Conservation (phyloP, 2,888 invertebrate species). For the Barypeithes pellucidus region DNA sequence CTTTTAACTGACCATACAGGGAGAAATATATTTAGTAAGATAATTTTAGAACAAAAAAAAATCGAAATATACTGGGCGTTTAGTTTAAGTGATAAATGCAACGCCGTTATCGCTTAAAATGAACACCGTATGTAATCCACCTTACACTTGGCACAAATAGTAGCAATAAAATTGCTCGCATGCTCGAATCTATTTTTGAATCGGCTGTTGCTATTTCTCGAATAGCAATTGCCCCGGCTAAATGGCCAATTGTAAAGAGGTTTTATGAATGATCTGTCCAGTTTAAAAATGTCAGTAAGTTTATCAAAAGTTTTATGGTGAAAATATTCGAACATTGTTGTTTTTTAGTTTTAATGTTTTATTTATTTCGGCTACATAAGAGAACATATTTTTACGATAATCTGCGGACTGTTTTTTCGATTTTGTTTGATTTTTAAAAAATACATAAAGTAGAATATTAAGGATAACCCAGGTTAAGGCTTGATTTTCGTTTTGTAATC, state of each 20-base stretch:
- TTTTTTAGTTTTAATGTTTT: not conserved
- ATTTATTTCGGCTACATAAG: not conserved
- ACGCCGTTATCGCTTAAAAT: too few relatives aligned
- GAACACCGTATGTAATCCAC: too few relatives aligned
- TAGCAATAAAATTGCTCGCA: too few relatives aligned
- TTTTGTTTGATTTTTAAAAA: not conserved
- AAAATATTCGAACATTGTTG: not conserved
- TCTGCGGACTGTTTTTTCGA: not conserved
- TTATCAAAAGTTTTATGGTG: constrained; percentile 12
- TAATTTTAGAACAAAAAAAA: constrained; percentile 10
- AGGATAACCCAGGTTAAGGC: constrained; percentile 2
- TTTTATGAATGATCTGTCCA: constrained; percentile 6
- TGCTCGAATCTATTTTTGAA: not conserved
- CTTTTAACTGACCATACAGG: constrained; percentile 12
- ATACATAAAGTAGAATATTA: not conserved
- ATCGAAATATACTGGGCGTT: not conserved
- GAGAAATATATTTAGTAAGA: constrained; percentile 24
- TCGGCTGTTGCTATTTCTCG: not conserved
- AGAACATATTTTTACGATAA: not conserved
- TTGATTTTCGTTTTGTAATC: not conserved
- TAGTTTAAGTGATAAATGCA: too few relatives aligned
- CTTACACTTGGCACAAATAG: too few relatives aligned
- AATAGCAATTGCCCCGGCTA: not conserved
- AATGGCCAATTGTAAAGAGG: too few relatives aligned
- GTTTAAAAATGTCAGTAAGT: constrained; percentile 4